Evolutionary conservation across 2,888 invertebrate genomes (phyloP).

Genomic region (Cryptocheilus praepositus): DNA sequence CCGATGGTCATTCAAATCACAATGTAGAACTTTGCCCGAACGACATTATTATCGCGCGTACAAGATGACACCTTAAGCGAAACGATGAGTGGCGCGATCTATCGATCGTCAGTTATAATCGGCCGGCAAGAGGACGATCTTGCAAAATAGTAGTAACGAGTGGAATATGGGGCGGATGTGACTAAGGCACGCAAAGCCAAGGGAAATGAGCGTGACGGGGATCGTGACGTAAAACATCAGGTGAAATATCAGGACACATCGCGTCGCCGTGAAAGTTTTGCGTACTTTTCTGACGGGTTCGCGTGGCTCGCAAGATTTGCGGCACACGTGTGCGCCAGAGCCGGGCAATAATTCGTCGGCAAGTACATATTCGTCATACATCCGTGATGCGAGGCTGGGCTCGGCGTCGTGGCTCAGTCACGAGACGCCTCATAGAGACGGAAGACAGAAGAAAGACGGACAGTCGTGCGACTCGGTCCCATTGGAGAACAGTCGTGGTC

Average conservation of each 20-base stretch:
- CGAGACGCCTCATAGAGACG: slow-evolving; percentile 23
- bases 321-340: slow-evolving; percentile 12
- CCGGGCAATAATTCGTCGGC: slow-evolving; percentile 17
- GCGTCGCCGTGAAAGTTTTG: slow-evolving; percentile 22
- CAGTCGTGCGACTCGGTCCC: slow-evolving; percentile 32
- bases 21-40: too few relatives aligned
- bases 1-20: too few relatives aligned
- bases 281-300: slow-evolving; percentile 32
- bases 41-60: too few relatives aligned
- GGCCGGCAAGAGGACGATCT: neutral
- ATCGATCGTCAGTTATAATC: too few relatives aligned
- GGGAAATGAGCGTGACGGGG: too few relatives aligned
- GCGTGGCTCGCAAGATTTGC: slow-evolving; percentile 25
- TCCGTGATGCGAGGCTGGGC: slow-evolving; percentile 24
- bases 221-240: neutral
- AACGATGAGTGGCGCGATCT: too few relatives aligned
- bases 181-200: neutral
- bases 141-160: neutral
- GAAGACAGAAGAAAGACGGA: slow-evolving; percentile 26
- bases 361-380: slow-evolving; percentile 28
- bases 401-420: slow-evolving; percentile 24
- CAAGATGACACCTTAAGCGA: too few relatives aligned
- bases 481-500: slow-evolving; percentile 39
- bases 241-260: slow-evolving; percentile 25
- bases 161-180: neutral